A percentile compares a stretch with the other conserved stretches of the same genome.
phyloP scores from a whole-genome alignment of 2,888 invertebrate species.

The Pomacea canaliculata region DNA sequence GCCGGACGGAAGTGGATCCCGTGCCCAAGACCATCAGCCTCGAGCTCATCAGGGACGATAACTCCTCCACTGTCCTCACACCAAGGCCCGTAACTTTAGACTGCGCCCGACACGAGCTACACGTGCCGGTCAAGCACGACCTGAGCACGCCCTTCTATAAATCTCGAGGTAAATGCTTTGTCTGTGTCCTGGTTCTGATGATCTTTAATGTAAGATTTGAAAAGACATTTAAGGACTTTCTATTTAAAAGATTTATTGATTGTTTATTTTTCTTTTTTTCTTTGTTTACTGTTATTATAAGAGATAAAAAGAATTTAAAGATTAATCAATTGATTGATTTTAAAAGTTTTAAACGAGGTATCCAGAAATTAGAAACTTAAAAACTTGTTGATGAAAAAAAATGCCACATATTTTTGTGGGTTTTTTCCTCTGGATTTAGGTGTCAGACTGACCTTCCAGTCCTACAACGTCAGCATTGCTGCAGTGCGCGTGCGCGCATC shows the following conservation, averaged over 20 bases:
- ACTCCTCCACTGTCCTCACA: slow-evolving; percentile 32
- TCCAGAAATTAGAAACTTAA: no score
- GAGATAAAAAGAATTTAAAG: no score
- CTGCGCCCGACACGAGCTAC: slow-evolving; percentile 49
- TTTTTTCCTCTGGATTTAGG: slow-evolving; percentile 38
- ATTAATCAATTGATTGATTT: no score
- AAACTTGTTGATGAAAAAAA: no score
- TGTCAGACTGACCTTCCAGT: slow-evolving; percentile 47
- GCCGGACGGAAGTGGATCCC: slow-evolving; percentile 37
- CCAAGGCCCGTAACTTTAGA: slow-evolving; percentile 35
- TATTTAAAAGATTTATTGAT: no score
- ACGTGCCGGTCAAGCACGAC: slow-evolving; percentile 51
- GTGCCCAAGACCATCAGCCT: slow-evolving; percentile 39
- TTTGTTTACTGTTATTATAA: no score
- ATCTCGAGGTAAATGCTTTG: slow-evolving; percentile 46
- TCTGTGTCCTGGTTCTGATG: no score
- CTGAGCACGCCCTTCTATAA: slow-evolving; percentile 53
- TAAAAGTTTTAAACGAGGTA: no score
- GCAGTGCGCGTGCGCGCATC: slow-evolving; percentile 53
- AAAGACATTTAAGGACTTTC: no score
- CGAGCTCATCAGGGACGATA: slow-evolving; percentile 43
- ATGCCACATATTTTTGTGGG: background rate
- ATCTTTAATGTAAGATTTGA: no score
- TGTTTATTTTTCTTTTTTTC: no score
- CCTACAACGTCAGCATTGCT: slow-evolving; percentile 51